These are phyloP conservation scores for Pteropus alecto DNA, from an alignment of 2,113 vertebrate species.

Conservation along the genomic window DNA sequence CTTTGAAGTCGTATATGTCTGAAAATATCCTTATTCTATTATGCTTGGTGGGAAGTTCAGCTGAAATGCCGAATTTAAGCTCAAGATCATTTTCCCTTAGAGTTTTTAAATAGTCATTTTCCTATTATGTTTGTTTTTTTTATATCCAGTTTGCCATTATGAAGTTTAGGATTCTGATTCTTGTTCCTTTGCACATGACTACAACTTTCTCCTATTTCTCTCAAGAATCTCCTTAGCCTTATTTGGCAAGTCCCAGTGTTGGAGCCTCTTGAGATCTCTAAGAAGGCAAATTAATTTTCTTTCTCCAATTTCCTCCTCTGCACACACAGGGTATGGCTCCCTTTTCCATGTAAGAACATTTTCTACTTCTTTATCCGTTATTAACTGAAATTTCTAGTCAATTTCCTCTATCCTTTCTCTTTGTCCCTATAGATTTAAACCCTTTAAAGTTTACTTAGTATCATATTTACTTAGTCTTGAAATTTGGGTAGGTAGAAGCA, in stretches of 20 bases:
- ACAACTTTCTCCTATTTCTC: neutral
- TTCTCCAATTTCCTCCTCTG: neutral
- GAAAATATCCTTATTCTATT: neutral
- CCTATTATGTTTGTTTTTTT: neutral
- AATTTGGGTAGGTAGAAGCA: neutral
- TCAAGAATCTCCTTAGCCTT: neutral
- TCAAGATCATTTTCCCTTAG: neutral
- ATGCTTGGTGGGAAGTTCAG: neutral
- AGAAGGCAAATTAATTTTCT: neutral
- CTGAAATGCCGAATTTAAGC: neutral
- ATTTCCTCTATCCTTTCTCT: neutral
- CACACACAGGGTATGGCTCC: neutral
- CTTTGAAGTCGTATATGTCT: neutral
- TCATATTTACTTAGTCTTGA: neutral
- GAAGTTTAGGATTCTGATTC: neutral
- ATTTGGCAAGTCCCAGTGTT: neutral
- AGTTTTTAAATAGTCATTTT: neutral
- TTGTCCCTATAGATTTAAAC: neutral
- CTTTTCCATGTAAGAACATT: neutral
- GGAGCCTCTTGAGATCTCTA: neutral
- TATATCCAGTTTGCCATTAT: neutral
- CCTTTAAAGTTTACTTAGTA: neutral
- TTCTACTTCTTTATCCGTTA: neutral
- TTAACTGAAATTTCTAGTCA: neutral
- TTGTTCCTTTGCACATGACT: neutral